Conservation (phyloP, 2,113 vertebrate genomes). For the Scolopax mira region DNA sequence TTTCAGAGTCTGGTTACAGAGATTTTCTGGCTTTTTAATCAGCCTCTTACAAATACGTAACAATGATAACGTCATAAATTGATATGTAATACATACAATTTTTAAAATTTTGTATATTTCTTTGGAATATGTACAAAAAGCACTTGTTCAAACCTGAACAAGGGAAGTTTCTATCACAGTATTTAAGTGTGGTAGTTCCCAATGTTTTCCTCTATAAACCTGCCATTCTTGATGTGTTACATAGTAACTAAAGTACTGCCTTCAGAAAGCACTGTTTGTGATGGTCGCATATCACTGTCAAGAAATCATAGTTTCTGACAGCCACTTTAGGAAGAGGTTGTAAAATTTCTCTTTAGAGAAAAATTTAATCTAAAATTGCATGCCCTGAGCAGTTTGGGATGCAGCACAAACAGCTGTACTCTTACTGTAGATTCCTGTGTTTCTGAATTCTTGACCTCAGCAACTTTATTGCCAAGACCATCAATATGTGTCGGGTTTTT, state of each 20-base stretch:
- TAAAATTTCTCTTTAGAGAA: background rate
- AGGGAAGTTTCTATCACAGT: background rate
- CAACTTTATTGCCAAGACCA: background rate
- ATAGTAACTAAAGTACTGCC: background rate
- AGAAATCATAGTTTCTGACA: background rate
- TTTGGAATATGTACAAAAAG: background rate
- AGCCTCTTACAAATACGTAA: background rate
- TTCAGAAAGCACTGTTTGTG: background rate
- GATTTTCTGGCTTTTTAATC: background rate
- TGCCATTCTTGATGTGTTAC: background rate
- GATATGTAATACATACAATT: background rate
- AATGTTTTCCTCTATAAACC: background rate
- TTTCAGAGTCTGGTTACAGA: background rate
- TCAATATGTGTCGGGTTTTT: background rate
- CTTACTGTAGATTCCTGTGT: rapidly evolving
- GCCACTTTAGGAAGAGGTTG: background rate
- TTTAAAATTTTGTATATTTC: background rate
- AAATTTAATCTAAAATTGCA: background rate
- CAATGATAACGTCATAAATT: background rate
- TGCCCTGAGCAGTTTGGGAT: background rate
- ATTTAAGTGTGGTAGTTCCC: background rate
- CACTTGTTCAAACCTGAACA: background rate
- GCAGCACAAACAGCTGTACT: rapidly evolving
- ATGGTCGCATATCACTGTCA: background rate
- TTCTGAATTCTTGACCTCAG: background rate